Conservation (phyloP, 2,888 invertebrate species). For the Serrognathus titanus region DNA sequence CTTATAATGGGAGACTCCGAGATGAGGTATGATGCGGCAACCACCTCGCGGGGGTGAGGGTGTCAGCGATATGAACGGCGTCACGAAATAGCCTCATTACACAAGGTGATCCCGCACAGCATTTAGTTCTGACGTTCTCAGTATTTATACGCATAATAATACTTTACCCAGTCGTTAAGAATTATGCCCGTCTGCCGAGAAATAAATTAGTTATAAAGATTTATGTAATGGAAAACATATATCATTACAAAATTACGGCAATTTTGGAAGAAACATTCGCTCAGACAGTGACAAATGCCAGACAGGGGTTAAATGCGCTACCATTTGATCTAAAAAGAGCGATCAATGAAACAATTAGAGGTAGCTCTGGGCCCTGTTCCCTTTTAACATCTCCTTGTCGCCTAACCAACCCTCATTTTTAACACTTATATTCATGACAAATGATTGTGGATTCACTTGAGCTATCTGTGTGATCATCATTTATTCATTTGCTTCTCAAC, state of each 20-base stretch:
- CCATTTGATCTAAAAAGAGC: slow-evolving; percentile 43
- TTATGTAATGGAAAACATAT: slow-evolving; percentile 49
- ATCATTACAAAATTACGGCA: slow-evolving; percentile 48
- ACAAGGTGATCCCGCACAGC: slow-evolving; percentile 45
- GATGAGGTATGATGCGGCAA: slow-evolving; percentile 22
- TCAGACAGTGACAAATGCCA: slow-evolving; percentile 16
- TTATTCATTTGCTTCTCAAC: slow-evolving; percentile 28
- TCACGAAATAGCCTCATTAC: slow-evolving; percentile 43
- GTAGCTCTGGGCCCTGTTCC: slow-evolving; percentile 45
- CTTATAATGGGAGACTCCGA: slow-evolving; percentile 25
- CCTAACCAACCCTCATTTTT: slow-evolving; percentile 42
- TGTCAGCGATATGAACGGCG: slow-evolving; percentile 33
- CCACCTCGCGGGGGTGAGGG: slow-evolving; percentile 9
- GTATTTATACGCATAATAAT: slow-evolving; percentile 68
- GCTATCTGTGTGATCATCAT: slow-evolving; percentile 26
- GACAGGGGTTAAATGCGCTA: slow-evolving; percentile 14
- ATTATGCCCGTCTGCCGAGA: slow-evolving; percentile 39
- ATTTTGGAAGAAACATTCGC: slow-evolving; percentile 40
- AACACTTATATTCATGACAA: slow-evolving; percentile 51
- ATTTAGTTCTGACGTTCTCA: slow-evolving; percentile 63
- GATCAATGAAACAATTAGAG: slow-evolving; percentile 46
- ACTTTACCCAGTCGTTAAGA: slow-evolving; percentile 38
- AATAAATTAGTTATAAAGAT: slow-evolving; percentile 48
- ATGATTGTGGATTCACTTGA: slow-evolving; percentile 37
- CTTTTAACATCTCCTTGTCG: slow-evolving; percentile 19